These are phyloP conservation scores for Callinectes sapidus DNA, from an alignment of 2,888 invertebrate species.

Conservation along the genomic window DNA sequence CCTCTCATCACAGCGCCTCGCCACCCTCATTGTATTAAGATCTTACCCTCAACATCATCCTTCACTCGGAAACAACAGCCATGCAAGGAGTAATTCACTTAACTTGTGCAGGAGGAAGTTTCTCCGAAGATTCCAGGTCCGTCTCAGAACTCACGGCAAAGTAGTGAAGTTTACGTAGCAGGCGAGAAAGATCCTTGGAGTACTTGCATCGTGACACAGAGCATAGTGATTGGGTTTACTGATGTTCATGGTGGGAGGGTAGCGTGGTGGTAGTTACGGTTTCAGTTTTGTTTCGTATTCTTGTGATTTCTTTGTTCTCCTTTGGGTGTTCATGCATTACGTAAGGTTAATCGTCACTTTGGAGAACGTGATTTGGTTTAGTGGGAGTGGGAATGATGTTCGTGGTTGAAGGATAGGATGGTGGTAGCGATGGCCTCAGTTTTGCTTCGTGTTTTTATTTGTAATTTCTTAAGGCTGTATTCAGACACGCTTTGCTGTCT, in stretches of 20 bases:
- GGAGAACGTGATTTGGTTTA: too few relatives aligned
- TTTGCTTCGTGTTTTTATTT: not conserved
- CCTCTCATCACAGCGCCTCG: not conserved
- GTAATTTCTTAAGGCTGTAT: too few relatives aligned
- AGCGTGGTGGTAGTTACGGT: too few relatives aligned
- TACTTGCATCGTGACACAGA: not conserved
- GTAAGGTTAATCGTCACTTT: too few relatives aligned
- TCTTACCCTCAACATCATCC: not conserved
- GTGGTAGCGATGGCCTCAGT: not conserved
- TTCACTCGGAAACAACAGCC: not conserved
- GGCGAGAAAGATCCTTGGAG: not conserved
- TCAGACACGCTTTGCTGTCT: too few relatives aligned
- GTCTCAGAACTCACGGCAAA: not conserved
- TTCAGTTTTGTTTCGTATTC: too few relatives aligned
- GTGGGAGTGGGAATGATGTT: not conserved
- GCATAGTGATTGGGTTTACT: too few relatives aligned
- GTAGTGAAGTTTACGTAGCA: not conserved
- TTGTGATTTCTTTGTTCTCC: too few relatives aligned
- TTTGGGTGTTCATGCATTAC: too few relatives aligned
- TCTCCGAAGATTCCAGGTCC: not conserved
- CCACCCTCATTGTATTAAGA: not conserved
- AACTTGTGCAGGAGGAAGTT: not conserved
- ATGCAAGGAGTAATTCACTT: constrained; percentile 24
- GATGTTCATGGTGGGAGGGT: too few relatives aligned
- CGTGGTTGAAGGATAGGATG: not conserved